These are phyloP conservation scores for Helicoverpa zea DNA, from an alignment of 1,140 invertebrate genomes.

Conservation along the genomic window DNA sequence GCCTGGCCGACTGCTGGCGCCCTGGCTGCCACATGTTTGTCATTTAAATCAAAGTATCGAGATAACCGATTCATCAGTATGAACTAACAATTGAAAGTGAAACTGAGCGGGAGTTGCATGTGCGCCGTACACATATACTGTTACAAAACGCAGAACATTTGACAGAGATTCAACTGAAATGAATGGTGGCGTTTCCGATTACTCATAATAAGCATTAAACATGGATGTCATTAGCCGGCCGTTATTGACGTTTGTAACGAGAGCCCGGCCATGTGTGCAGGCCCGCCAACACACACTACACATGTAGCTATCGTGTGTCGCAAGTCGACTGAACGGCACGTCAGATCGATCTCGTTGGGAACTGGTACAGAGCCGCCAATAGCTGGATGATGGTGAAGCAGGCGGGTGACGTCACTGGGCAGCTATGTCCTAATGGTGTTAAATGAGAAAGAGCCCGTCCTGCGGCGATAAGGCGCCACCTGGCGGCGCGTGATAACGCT, in stretches of 20 bases:
- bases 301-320: background rate
- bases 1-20: too few relatives aligned
- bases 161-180: slow-evolving; percentile 23
- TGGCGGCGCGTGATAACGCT: slow-evolving; percentile 21
- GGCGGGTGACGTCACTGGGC: slow-evolving; percentile 50
- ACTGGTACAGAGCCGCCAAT: too few relatives aligned
- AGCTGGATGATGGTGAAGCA: background rate
- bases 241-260: slow-evolving; percentile 23
- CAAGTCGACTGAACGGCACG: background rate
- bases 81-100: background rate
- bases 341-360: too few relatives aligned
- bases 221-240: slow-evolving; percentile 37
- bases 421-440: slow-evolving; percentile 50
- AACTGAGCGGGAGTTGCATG: background rate
- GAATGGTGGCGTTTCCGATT: slow-evolving; percentile 33
- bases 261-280: slow-evolving; percentile 43
- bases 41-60: slow-evolving; percentile 1
- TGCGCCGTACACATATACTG: background rate
- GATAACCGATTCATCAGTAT: background rate
- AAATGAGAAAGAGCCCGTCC: slow-evolving; percentile 15
- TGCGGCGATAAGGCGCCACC: slow-evolving; percentile 33
- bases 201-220: slow-evolving; percentile 30
- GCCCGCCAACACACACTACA: background rate
- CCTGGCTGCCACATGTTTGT: background rate
- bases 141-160: slow-evolving; percentile 19